Base-by-base conservation (phyloP, 2,113 vertebrate genomes). In the Clinocottus analis region DNA sequence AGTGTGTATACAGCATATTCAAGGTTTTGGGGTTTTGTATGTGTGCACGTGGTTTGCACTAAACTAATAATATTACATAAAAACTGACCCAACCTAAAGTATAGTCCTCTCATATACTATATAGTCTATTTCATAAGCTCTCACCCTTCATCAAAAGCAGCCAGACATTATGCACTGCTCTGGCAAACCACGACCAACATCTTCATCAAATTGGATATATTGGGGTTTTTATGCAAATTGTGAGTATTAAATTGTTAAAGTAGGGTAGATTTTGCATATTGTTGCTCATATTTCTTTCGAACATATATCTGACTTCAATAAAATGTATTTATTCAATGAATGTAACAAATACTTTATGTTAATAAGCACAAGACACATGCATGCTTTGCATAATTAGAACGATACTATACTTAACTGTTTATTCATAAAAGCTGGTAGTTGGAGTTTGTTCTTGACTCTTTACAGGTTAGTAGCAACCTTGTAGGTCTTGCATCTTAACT, bases 401-500 rank as follows among this genome's bases (percentile, higher is more conserved):
- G 35, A 33, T 23, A 25, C n/a, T 31, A 31, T 7, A 37, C 8
- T 10, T n/a, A n/a, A 17, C 23, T 33, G 25, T 70, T 69, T 55
- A 51, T 73, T 79, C 66, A 75, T 84, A n/a, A 53, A 65, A 53
- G 73, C 17, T 56, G 10, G 80, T 60, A 8, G 29, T 37, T 27
- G 8, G 11, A 39, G 43, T 61, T 64, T 56, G n/a, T 53, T 65
- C 43, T 68, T 61, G 77, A 83, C 63, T 77, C 11, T 56, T 67
- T 71, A 60, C 51, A 76, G 82, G 51, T 82, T 77, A 13, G 73
- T n/a, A 27, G 33, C 59, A 61, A 65, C 16, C 8, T 64, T 77
- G 64, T 71, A 53, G 62, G 47, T 75, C 80, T 72, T 73, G 78
- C 67, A 76, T 86, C 58, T 82, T 47, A 78, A 89, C 25, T 25